Evolutionary conservation across 2,888 invertebrate genomes (phyloP), one percentile per base, ranked within the genome.

Genomic region (Marronus borbonicus): DNA sequence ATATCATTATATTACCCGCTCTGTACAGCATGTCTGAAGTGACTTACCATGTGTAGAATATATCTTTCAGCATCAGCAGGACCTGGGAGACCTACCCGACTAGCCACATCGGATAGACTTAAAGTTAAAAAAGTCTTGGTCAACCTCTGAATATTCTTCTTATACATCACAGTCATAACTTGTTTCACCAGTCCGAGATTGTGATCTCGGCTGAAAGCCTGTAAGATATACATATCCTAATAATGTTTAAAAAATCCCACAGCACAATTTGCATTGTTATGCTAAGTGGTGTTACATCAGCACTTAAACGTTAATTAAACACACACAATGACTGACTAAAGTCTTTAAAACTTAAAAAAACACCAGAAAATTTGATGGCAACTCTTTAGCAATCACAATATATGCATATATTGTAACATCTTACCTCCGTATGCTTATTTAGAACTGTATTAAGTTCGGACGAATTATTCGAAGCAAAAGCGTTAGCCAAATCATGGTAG

Each of bases 91-190:
- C 96, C 96, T 60, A 97, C 98, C 85, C 98, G 91, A 84, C 95
- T 94, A 0, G 97, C 97, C 78, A 98, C 96, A 90, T 98, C 97
- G 74, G 93, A 92, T 82, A 98, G 89, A 58, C 97, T 97, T 74
- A 98, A 90, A 0, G 97, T 98, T 83, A 97, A 90, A 89, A 98
- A 98, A 36, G 97, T 97, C 89, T 97, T 98, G 36, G 98, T 98
- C 81, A 99, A 91, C 87, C 98, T 93, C 89, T 98, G 97, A 84
- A 99, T 99, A 89, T 97, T 98, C 88, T 98, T 97, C 89, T 98
- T 98, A 88, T 97, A 97, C 88, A 98, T 92, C 81, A 96, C 96
- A 82, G 94, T 93, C 70, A 96, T 90, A 66, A 98, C 97, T 93
- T 95, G 95, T 85, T 94, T 95, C 14, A 94, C 95, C 81, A 95